Base-by-base conservation (phyloP, 2,888 invertebrate genomes). In the Tineola bisselliella region DNA sequence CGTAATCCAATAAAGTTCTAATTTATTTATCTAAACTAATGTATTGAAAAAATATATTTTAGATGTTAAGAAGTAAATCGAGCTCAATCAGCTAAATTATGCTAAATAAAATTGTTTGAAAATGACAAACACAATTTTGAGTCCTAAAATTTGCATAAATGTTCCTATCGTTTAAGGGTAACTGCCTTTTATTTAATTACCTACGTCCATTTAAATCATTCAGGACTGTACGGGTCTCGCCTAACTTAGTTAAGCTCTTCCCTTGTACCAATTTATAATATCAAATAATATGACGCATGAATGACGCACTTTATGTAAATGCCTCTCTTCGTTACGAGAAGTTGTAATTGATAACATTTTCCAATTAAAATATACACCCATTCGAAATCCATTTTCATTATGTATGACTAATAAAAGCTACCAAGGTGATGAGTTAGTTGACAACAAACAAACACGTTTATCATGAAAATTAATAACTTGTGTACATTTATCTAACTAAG, bases 131-230 rank as follows among this genome's bases (percentile, higher is more conserved):
- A 13, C n/a, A 11, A 13, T 13, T 11, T 44, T 44, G 44, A 65
- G 65, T n/a, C 65, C 66, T 68, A 18, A 67, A 69, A 75, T 76
- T 74, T 71, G 68, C 72, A 75, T 77, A 69, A 70, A 69, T 66
- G 64, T 70, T 65, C 66, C 66, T 63, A 61, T 48, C 67, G 66
- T 69, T 57, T 70, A 66, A n/a, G 67, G 65, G 61, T 62, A 66
- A 65, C 63, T 66, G 62, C 63, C 59, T 66, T 66, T 70, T 70
- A 75, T 75, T 75, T 72, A 72, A 77, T 76, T 73, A 74, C 68
- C 67, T 63, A 68, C 68, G 72, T 71, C 70, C 68, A 65, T 69
- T 67, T 69, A 68, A 75, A 74, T 73, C 69, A 73, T 68, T 57
- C 62, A n/a, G 54, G 54, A 25, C 25, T 54, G 18, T 54, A 38